Conservation (phyloP, 92 coral and sea anemone genomes). For the Palythoa grandis region DNA sequence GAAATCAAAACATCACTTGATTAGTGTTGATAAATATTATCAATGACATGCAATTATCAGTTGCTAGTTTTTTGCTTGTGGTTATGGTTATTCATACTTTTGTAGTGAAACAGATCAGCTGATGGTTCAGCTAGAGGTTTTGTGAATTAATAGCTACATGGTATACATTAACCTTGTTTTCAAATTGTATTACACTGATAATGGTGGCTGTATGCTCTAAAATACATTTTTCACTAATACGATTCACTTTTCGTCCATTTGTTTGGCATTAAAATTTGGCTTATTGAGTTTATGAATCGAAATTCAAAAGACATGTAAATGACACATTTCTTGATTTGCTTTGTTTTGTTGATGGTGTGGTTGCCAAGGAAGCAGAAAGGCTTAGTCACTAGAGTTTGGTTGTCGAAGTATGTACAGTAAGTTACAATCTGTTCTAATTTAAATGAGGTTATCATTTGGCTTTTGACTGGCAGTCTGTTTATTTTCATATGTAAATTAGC, state of each 20-base stretch:
- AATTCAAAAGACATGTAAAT: not conserved
- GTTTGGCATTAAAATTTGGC: not conserved
- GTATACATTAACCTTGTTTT: not conserved
- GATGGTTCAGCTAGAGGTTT: constrained; percentile 23
- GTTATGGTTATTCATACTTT: not conserved
- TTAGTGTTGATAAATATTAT: not conserved
- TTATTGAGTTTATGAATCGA: not conserved
- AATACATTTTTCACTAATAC: not conserved
- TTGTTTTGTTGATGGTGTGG: not conserved
- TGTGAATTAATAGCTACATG: constrained; percentile 20
- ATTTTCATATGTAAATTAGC: too few species aligned
- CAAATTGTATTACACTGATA: not conserved
- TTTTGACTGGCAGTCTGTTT: too few species aligned
- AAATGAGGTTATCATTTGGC: too few species aligned
- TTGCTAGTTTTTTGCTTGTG: not conserved
- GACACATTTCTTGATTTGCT: not conserved
- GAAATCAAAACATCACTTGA: not conserved
- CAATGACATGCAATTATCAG: not conserved
- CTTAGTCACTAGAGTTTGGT: constrained; percentile 8
- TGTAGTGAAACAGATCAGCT: constrained; percentile 32
- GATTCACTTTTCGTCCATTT: not conserved
- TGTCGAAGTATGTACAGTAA: not conserved
- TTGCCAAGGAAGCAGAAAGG: constrained; percentile 14
- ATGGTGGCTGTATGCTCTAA: constrained; percentile 5
- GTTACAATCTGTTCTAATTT: not conserved